Percentiles rank a stretch among this genome's conserved stretches.
Evolutionary conservation across 2,113 vertebrate species (phyloP).

Genomic region (Benitochromis conjunctus): DNA sequence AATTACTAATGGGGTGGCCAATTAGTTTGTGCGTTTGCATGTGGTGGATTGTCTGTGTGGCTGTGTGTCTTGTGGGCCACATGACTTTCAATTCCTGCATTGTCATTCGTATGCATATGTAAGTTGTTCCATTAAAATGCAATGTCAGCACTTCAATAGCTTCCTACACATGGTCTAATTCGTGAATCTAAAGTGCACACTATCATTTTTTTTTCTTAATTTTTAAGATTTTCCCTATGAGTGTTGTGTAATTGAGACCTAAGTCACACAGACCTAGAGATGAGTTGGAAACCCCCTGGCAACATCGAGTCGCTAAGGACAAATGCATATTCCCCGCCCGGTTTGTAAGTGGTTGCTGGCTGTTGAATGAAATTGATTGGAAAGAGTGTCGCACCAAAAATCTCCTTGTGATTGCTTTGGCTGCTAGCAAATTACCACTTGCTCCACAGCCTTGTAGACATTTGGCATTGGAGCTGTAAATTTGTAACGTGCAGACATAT

Average conservation of each 20-base stretch:
- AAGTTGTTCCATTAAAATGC: constrained; percentile 10
- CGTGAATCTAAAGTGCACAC: not conserved
- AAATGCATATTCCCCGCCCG: not conserved
- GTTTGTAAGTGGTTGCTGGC: not conserved
- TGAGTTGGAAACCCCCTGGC: not conserved
- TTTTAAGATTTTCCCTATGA: not conserved
- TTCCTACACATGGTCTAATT: not conserved
- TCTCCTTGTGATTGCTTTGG: not conserved
- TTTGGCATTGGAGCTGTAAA: not conserved
- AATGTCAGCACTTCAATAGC: not conserved
- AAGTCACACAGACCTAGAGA: not conserved
- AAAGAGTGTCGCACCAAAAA: not conserved
- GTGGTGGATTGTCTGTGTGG: not conserved
- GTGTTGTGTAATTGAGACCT: not conserved
- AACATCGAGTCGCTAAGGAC: not conserved
- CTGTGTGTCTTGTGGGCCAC: not conserved
- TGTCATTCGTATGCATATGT: constrained; percentile 45
- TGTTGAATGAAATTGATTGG: not conserved
- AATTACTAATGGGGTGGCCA: constrained; percentile 73
- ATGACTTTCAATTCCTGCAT: constrained; percentile 17
- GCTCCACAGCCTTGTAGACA: not conserved
- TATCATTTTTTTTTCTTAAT: not conserved
- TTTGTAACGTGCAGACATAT: not conserved
- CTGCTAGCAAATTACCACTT: not conserved
- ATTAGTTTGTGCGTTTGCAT: constrained; percentile 61